phyloP scores from a whole-genome alignment of 2,888 invertebrate species.

The Ophion slaviceki region DNA sequence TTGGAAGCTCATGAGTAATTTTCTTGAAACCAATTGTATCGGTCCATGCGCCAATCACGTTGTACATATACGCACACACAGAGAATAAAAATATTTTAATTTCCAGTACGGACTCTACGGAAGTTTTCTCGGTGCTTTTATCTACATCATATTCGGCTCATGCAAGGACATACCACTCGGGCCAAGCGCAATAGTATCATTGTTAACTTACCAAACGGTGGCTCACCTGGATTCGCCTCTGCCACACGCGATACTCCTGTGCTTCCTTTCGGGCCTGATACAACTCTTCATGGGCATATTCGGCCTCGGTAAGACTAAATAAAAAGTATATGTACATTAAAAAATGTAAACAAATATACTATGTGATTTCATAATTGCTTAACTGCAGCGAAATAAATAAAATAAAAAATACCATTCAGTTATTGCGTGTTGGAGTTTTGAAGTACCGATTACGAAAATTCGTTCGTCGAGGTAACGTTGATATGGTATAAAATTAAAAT shows the following conservation, averaged over 20 bases:
- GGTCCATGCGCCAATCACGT: not conserved
- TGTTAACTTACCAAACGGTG: conserved; percentile 92
- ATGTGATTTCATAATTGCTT: not conserved
- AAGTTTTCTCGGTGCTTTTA: conserved; percentile 95
- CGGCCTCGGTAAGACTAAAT: conserved; percentile 87
- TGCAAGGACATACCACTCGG: conserved; percentile 97
- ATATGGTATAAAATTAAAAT: no score
- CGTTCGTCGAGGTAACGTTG: no score
- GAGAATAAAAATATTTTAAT: not conserved
- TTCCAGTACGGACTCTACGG: conserved; percentile 95
- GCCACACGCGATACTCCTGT: conserved; percentile 89
- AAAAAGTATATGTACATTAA: not conserved
- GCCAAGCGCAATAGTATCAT: conserved; percentile 95
- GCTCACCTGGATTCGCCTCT: conserved; percentile 86
- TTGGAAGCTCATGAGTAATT: no score
- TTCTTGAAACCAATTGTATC: not conserved
- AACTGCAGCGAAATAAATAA: not conserved
- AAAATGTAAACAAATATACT: not conserved
- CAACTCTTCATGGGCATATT: conserved; percentile 92
- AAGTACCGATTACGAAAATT: no score
- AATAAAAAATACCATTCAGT: not conserved
- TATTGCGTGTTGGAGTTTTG: not conserved
- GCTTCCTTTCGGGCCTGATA: conserved; percentile 90
- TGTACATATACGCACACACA: not conserved
- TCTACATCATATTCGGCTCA: conserved; percentile 95